Evolutionary conservation across 1,140 invertebrate species (phyloP).

Genomic region (Apis laboriosa): DNA sequence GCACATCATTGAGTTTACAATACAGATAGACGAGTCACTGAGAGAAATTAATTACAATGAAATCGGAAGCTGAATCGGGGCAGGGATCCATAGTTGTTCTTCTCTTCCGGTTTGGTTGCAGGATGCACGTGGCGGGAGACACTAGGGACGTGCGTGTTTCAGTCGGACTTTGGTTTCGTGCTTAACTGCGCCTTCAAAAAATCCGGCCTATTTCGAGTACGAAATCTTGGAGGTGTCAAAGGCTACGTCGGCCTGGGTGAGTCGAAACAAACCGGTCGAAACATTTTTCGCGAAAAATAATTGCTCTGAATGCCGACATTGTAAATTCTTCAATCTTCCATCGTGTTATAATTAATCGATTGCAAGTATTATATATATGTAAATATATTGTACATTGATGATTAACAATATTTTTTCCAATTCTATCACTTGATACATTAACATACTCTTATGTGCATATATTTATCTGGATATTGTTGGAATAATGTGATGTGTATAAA

Average conservation of each 20-base stretch:
- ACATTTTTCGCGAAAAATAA: not conserved
- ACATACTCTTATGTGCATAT: not conserved
- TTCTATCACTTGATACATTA: not conserved
- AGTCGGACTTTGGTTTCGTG: slow-evolving; percentile 92
- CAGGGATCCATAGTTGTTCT: slow-evolving; percentile 58
- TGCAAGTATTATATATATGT: slow-evolving; percentile 4
- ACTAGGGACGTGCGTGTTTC: slow-evolving; percentile 89
- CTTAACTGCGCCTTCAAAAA: slow-evolving; percentile 95
- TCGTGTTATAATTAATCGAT: not conserved
- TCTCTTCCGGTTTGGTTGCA: slow-evolving; percentile 77
- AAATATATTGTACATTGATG: slow-evolving; percentile 1
- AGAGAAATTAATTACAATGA: not conserved
- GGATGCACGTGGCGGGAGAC: slow-evolving; percentile 79
- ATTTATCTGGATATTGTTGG: not conserved
- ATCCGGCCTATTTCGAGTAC: slow-evolving; percentile 91
- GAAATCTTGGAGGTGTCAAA: slow-evolving; percentile 93
- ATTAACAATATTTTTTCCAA: too few relatives aligned
- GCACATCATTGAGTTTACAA: too few relatives aligned
- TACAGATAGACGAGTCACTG: not conserved
- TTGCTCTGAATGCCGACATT: not conserved
- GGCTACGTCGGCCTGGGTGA: slow-evolving; percentile 92
- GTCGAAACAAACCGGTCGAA: slow-evolving; percentile 62
- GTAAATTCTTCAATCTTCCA: not conserved
- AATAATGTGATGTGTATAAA: not conserved
- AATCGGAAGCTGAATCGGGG: slow-evolving; percentile 15